Conservation (phyloP, 2,888 invertebrate genomes). For the Ferdinandea cuprea region DNA sequence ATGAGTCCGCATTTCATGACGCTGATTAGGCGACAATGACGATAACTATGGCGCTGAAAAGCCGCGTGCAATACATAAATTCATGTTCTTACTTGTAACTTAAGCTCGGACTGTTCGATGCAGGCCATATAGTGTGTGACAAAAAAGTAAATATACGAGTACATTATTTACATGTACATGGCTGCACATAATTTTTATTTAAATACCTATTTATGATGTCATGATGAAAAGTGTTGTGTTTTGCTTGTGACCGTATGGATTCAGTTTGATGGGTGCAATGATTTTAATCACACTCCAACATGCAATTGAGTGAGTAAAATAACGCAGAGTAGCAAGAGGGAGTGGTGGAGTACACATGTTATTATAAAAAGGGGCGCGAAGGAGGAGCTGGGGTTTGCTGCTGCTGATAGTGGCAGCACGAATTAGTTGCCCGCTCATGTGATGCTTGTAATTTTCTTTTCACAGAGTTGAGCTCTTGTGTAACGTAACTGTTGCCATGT, state of each 20-base stretch:
- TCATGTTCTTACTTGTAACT: constrained; percentile 9
- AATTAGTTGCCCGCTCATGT: constrained; percentile 25
- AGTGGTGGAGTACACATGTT: constrained; percentile 29
- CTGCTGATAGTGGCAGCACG: background rate
- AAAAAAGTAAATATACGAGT: no score
- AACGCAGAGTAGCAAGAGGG: constrained; percentile 6
- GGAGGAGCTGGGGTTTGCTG: background rate
- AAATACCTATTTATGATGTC: constrained; percentile 56
- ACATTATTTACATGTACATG: no score
- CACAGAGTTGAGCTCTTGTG: no score
- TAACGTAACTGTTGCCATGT: no score
- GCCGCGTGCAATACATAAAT: constrained; percentile 11
- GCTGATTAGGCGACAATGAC: background rate
- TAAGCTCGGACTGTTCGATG: constrained; percentile 18
- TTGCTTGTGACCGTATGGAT: constrained; percentile 49
- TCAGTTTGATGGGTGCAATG: constrained; percentile 56
- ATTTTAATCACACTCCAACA: constrained; percentile 68
- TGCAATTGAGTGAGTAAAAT: constrained; percentile 61
- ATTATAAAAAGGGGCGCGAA: background rate
- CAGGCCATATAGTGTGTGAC: constrained; percentile 5
- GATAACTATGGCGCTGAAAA: constrained; percentile 14
- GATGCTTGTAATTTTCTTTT: no score
- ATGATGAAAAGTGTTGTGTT: constrained; percentile 55
- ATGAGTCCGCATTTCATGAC: constrained; percentile 39
- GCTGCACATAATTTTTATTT: background rate